These are phyloP conservation scores for Rhabdornis inornatus DNA, from an alignment of 2,113 vertebrate genomes.

Conservation along the genomic window DNA sequence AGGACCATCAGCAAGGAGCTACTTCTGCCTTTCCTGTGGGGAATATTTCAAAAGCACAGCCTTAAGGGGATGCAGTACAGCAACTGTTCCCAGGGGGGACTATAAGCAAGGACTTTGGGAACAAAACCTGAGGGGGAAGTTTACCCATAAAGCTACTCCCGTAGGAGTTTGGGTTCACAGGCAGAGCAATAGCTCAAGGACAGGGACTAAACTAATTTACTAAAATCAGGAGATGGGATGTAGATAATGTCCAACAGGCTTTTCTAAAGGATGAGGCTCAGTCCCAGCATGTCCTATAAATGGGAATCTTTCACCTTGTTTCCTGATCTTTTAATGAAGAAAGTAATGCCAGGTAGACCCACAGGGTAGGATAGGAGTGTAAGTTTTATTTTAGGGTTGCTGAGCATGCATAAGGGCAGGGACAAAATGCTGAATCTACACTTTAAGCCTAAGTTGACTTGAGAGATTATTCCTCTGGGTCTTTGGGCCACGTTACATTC, in stretches of 20 bases:
- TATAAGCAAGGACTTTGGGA: neutral
- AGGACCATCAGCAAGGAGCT: neutral
- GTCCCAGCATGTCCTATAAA: neutral
- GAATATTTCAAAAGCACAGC: neutral
- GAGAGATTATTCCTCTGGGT: neutral
- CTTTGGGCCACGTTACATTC: neutral
- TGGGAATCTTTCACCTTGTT: neutral
- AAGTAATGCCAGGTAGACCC: neutral
- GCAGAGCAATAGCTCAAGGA: neutral
- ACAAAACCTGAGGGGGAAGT: neutral
- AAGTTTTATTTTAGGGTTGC: neutral
- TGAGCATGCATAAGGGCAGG: neutral
- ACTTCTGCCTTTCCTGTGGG: neutral
- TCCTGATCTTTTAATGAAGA: neutral
- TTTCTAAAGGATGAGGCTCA: neutral
- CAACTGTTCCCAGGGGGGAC: neutral
- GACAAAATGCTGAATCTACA: neutral
- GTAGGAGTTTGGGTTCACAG: neutral
- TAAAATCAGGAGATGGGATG: neutral
- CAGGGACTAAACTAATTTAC: neutral
- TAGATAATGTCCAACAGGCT: neutral
- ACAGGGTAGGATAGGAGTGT: fast-evolving
- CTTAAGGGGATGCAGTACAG: neutral
- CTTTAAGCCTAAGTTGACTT: neutral
- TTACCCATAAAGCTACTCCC: neutral